These are phyloP conservation scores for Stichopus horrens DNA, from an alignment of 53 echinoderm and acorn worm genomes.

Conservation along the genomic window DNA sequence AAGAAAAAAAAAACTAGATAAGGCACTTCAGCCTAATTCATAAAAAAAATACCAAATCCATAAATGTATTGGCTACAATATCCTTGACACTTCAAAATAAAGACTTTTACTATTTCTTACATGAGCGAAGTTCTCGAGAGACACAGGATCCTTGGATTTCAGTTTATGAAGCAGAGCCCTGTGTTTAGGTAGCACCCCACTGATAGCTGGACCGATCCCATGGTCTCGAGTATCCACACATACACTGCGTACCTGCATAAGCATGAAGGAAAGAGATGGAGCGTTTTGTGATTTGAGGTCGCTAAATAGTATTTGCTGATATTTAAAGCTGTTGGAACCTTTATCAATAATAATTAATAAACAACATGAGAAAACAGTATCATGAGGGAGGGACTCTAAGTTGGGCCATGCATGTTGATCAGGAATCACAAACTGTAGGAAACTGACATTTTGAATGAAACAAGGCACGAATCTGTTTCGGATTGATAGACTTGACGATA, in stretches of 20 bases:
- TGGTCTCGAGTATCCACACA: constrained; percentile 91
- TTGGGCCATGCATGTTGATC: too few species aligned
- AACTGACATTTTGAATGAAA: too few species aligned
- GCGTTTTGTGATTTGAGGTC: too few species aligned
- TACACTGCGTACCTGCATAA: constrained; percentile 64
- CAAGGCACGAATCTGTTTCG: too few species aligned
- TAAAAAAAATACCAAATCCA: neutral
- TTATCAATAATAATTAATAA: too few species aligned
- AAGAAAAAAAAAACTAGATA: neutral
- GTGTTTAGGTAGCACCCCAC: constrained; percentile 90
- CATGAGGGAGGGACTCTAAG: too few species aligned
- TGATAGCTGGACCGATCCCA: constrained; percentile 77
- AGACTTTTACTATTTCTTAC: constrained; percentile 52
- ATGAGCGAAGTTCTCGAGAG: constrained; percentile 88
- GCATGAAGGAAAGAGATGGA: too few species aligned
- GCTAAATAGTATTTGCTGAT: too few species aligned
- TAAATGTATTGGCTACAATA: neutral
- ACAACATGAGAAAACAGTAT: too few species aligned
- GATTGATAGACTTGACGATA: too few species aligned
- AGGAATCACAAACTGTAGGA: too few species aligned
- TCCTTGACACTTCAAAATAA: neutral
- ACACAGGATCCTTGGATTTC: constrained; percentile 82
- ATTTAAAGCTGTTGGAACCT: too few species aligned
- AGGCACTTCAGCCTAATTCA: neutral
- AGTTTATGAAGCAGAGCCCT: constrained; percentile 88